These are phyloP conservation scores for Hipparchia sbordonii DNA, from an alignment of 2,888 invertebrate species.

Conservation along the genomic window DNA sequence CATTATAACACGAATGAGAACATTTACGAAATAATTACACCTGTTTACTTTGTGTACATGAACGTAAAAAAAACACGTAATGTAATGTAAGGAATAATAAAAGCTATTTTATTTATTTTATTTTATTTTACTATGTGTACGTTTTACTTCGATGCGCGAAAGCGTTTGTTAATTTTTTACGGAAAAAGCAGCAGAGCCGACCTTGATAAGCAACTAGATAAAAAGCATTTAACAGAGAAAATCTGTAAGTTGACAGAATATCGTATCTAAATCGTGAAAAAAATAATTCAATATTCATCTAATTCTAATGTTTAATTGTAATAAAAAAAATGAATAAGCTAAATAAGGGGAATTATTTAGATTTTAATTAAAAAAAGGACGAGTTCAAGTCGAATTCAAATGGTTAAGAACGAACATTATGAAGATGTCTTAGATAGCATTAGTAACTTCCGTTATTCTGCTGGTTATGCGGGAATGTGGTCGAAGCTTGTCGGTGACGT, in stretches of 20 bases:
- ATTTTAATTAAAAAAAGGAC: not conserved
- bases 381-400: not conserved
- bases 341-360: no score
- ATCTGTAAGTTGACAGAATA: no score
- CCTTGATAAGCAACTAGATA: not conserved
- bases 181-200: not conserved
- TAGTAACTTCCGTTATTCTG: conserved; percentile 13
- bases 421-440: conserved; percentile 11
- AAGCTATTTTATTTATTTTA: no score
- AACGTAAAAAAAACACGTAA: no score
- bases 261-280: no score
- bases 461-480: conserved; percentile 19
- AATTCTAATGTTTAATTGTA: no score
- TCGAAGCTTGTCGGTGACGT: conserved; percentile 34
- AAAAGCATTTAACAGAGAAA: not conserved
- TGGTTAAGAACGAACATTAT: not conserved
- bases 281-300: no score
- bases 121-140: not conserved
- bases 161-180: not conserved
- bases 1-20: not conserved
- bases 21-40: not conserved
- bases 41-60: not conserved
- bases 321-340: no score
- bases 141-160: not conserved
- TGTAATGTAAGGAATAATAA: no score